Conservation (phyloP, 2,113 vertebrate species). For the Spea multiplicata region DNA sequence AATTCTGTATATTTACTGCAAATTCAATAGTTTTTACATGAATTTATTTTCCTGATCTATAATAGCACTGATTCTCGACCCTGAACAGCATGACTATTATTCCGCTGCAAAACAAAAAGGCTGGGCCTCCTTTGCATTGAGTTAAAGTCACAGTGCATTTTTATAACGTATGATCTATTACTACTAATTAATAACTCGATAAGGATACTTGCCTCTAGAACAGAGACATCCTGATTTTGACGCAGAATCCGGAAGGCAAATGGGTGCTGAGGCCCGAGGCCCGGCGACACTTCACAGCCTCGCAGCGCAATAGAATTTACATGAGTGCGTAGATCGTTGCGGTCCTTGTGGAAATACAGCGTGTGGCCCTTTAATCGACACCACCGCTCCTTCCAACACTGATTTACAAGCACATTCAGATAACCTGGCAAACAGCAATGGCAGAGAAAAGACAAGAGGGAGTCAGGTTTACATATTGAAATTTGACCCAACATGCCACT, state of each 20-base stretch:
- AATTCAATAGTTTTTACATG: too few relatives aligned
- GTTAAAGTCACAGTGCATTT: too few relatives aligned
- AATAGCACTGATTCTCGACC: too few relatives aligned
- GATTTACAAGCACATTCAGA: constrained; percentile 82
- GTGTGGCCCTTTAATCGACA: constrained; percentile 80
- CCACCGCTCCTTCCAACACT: constrained; percentile 92
- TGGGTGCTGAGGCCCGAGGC: constrained; percentile 89
- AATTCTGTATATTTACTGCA: neutral
- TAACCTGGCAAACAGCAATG: constrained; percentile 66
- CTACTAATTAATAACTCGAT: too few relatives aligned
- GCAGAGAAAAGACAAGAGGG: too few relatives aligned
- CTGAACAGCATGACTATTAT: too few relatives aligned
- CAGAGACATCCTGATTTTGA: constrained; percentile 72
- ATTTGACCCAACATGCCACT: too few relatives aligned
- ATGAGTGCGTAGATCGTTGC: constrained; percentile 73
- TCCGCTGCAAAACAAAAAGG: too few relatives aligned
- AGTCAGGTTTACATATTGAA: too few relatives aligned
- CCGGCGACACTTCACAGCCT: constrained; percentile 83
- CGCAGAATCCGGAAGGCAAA: constrained; percentile 91
- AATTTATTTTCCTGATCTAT: too few relatives aligned
- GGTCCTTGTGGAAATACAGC: constrained; percentile 85
- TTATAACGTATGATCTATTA: too few relatives aligned
- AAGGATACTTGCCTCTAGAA: constrained; percentile 73
- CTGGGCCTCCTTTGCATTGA: too few relatives aligned
- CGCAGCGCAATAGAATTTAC: constrained; percentile 73